phyloP scores from a whole-genome alignment of 2,797 vertebrate genomes.

The Falco peregrinus region DNA sequence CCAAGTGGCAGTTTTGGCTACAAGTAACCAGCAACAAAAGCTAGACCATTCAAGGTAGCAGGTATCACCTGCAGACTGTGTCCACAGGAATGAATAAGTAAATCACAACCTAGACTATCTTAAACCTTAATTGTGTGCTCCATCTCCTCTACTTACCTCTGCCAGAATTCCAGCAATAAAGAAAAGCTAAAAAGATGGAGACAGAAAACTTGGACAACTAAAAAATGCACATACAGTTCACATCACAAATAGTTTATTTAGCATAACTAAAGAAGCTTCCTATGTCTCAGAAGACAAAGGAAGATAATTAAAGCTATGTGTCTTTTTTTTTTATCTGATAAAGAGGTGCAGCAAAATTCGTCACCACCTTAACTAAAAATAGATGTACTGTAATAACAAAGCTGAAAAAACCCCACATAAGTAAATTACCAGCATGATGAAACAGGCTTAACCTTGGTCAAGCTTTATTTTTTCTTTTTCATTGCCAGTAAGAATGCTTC shows the following conservation, averaged over 20 bases:
- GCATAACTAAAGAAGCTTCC: neutral
- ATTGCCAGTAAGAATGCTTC: neutral
- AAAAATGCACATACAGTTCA: neutral
- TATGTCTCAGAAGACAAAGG: neutral
- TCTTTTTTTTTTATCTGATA: neutral
- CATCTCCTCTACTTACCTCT: neutral
- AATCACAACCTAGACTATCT: neutral
- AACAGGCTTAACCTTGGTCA: neutral
- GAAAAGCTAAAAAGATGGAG: neutral
- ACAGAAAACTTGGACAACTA: neutral
- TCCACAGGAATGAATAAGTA: neutral
- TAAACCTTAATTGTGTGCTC: neutral
- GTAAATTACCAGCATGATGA: neutral
- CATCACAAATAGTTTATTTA: neutral
- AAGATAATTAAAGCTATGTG: neutral
- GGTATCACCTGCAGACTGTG: neutral
- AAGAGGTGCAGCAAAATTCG: neutral
- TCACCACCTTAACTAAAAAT: neutral
- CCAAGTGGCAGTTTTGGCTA: neutral
- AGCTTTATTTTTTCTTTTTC: neutral
- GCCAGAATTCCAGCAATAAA: neutral
- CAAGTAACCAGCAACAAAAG: neutral
- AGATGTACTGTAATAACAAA: neutral
- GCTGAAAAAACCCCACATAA: neutral
- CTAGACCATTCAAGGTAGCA: neutral